Base-by-base conservation (phyloP, 1,140 invertebrate genomes). In the Dolichoris vasculosae region DNA sequence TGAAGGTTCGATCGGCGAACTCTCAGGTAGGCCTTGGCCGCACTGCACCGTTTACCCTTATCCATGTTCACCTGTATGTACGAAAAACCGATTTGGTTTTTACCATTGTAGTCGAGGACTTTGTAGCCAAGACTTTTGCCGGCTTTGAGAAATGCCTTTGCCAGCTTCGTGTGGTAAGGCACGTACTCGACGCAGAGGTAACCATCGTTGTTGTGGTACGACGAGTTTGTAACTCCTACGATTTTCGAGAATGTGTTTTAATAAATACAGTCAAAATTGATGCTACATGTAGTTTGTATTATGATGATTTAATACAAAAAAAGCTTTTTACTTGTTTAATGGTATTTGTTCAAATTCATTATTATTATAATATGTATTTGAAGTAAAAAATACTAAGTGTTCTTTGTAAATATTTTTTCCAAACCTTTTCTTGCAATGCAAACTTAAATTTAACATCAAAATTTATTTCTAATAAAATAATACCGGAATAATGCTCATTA, bases 11-110 rank as follows among this genome's bases (percentile, higher is more conserved):
- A 87, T 82, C 96, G 93, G 43, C 95, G 90, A 0, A 95, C 93
- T 17, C 91, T 88, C 0, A 96, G 90, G 89, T 95, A 96, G 0
- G 95, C 95, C 86, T 93, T 94, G 1, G 95, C 92, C 2, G 96
- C 94, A 84, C 95, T 96, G 88, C 95, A 96, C 46, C 96, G 92
- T 9, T 91, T 93, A 0, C 96, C 96, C 82, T 95, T 92, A 46
- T 95, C 91, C 81, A 95, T 95, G 0, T 96, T 96, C 89, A 95
- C 95, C 93, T 95, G 97, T 55, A 95, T 95, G 83, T 94, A 94
- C 0, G 94, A 95, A 80, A 96, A 96, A 1, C 94, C 94, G 7
- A 92, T 89, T 78, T 93, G 93, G 7, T 92, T 87, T 32, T 90
- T 83, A 32, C 94, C 94, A 86, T 95, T 95, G 80, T 94, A 93